Evolutionary conservation across 2,888 invertebrate species (phyloP), one percentile per base, ranked within the genome.

Genomic region (Andrena chrysosceles): DNA sequence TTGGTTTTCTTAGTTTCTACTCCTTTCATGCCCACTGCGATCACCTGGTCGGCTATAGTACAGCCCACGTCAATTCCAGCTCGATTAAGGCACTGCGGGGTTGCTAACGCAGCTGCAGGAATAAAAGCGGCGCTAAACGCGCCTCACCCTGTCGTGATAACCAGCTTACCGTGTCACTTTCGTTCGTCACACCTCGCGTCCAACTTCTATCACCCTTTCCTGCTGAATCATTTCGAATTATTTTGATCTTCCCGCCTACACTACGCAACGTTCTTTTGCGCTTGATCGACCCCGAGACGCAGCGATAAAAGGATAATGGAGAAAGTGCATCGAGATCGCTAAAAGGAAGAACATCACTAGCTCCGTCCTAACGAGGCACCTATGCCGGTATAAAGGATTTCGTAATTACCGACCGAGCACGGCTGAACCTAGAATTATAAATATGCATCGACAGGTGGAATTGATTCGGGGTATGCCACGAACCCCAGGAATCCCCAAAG

Each of bases 121-220:
- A 75, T 73, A 67, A 75, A 81, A 74, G 75, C 82, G 70, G 63
- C 70, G 70, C 60, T 70, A 81, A 78, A 78, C 71, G 60, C 54
- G 56, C 80, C 75, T 75, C 74, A 23, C 81, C 75, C 70, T 74
- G 80, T 56, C 70, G 66, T 56, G 80, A 63, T 82, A 82, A 82
- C 73, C 81, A 80, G 75, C 68, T 70, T 68, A 48, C 66, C 75
- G 71, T 82, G 81, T 75, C 80, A 81, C 69, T 80, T 81, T 81
- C 73, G 56, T 81, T 80, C 80, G 80, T 81, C 80, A 80, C 81
- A 79, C 74, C 74, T 70, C 70, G 81, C 72, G 79, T 54, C 23
- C 56, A 59, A 35, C 49, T 33, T 77, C 52, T 42, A 10, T 56
- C 35, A 10, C 10, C 26, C 60, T 26, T 79, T 69, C 33, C 29